Conservation (phyloP, 2,888 invertebrate genomes). For the Ceriagrion tenellum region DNA sequence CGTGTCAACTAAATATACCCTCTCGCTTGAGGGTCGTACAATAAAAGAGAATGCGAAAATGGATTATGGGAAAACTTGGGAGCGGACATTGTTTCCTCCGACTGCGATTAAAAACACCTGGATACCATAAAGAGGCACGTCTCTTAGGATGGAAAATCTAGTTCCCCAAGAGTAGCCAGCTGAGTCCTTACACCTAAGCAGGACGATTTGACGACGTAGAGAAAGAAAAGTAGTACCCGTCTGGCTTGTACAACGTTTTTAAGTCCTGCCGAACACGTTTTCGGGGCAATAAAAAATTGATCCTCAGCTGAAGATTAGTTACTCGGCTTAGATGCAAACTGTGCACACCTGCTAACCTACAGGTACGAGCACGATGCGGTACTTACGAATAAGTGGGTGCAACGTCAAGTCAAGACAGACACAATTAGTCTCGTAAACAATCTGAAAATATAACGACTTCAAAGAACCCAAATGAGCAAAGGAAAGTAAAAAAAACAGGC, state of each 20-base stretch:
- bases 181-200: background rate
- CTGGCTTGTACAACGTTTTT: background rate
- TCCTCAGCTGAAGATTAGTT: no score
- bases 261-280: no score
- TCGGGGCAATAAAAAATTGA: no score
- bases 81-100: background rate
- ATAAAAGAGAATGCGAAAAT: background rate
- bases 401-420: no score
- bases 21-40: background rate
- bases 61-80: background rate
- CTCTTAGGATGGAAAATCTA: background rate
- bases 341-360: no score
- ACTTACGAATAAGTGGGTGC: no score
- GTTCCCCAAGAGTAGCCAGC: background rate
- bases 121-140: background rate
- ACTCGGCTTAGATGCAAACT: background rate
- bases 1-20: constrained; percentile 10
- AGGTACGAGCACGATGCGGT: no score
- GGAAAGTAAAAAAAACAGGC: no score
- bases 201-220: background rate
- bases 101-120: background rate
- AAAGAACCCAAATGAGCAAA: no score
- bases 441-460: no score
- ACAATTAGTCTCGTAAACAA: no score
- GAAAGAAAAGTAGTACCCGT: background rate